phyloP scores from a whole-genome alignment of 1,140 invertebrate genomes.

The Monochamus saltuarius region DNA sequence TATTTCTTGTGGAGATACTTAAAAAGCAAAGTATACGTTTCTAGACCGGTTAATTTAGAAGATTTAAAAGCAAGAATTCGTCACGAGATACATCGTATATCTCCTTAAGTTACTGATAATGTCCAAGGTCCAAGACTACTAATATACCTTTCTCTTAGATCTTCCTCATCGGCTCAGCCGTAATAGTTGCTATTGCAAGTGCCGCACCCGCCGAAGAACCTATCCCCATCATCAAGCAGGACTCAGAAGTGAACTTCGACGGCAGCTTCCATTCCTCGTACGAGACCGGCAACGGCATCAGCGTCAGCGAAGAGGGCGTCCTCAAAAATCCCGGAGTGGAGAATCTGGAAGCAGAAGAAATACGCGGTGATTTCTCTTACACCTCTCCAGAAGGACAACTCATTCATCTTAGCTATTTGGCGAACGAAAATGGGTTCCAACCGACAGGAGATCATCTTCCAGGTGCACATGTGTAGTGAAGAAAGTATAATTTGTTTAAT shows the following conservation, averaged over 20 bases:
- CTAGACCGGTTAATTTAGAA: too few species aligned
- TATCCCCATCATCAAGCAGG: constrained; percentile 54
- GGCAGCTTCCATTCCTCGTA: constrained; percentile 55
- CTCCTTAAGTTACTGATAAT: too few species aligned
- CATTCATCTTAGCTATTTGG: too few species aligned
- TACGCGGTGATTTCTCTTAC: constrained; percentile 63
- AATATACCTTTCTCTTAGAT: neutral
- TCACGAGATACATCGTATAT: too few species aligned
- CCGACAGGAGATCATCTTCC: too few species aligned
- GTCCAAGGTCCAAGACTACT: too few species aligned
- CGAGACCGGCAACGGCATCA: constrained; percentile 65
- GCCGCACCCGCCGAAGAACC: constrained; percentile 15
- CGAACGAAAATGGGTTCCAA: too few species aligned
- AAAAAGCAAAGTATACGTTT: too few species aligned
- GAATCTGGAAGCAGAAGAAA: constrained; percentile 61
- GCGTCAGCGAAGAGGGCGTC: constrained; percentile 55
- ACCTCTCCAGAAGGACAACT: constrained; percentile 30
- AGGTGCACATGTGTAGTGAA: too few species aligned
- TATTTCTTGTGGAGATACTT: too few species aligned
- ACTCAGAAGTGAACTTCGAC: constrained; percentile 54
- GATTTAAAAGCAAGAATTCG: too few species aligned
- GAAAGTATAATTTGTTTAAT: too few species aligned
- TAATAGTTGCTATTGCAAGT: neutral
- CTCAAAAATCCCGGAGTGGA: constrained; percentile 55
- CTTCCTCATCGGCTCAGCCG: neutral